A percentile compares a stretch with the other conserved stretches of the same genome.
Conservation (phyloP, 37 sponge, comb jelly and placozoan genomes). For the Bolinopsis microptera region DNA sequence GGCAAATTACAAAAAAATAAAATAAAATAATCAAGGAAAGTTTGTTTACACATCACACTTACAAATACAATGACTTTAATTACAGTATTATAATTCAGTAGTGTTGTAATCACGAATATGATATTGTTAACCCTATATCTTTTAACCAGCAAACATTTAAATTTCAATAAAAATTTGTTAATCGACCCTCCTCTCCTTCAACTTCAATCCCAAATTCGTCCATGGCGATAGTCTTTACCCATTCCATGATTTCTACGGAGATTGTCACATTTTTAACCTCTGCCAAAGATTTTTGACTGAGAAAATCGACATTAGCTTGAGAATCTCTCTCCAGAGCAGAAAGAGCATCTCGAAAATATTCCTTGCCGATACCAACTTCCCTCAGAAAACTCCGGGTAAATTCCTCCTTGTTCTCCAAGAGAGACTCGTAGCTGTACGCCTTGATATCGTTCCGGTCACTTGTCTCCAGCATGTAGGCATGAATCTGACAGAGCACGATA, state of each 20-base stretch:
- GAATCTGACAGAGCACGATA: neutral
- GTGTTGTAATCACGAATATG: too few relatives aligned
- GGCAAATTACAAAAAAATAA: too few relatives aligned
- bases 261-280: neutral
- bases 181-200: neutral
- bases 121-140: too few relatives aligned
- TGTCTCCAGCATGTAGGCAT: neutral
- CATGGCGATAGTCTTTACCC: neutral
- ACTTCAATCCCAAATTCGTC: neutral
- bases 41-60: too few relatives aligned
- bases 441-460: neutral
- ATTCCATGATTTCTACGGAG: neutral
- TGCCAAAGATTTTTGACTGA: neutral
- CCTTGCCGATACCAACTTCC: constrained; percentile 23
- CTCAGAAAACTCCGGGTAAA: neutral
- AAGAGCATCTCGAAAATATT: neutral
- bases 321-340: constrained; percentile 20
- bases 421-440: constrained; percentile 30
- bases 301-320: neutral
- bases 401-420: neutral
- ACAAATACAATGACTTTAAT: too few relatives aligned
- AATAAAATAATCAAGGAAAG: too few relatives aligned
- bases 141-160: too few relatives aligned
- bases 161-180: too few relatives aligned
- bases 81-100: too few relatives aligned